Evolutionary conservation across 2,888 invertebrate species (phyloP).

Genomic region (Gari tellinella): DNA sequence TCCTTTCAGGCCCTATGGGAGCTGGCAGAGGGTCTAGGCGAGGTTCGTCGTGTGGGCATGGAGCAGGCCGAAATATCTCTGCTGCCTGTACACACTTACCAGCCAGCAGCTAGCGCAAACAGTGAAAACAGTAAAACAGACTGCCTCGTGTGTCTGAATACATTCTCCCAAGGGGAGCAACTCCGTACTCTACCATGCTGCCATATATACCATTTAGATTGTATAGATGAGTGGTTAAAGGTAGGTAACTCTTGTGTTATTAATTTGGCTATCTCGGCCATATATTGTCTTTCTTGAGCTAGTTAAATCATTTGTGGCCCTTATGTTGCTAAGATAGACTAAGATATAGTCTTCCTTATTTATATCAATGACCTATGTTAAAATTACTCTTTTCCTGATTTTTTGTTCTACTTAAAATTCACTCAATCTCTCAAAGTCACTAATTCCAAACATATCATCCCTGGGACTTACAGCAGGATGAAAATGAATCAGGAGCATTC

Average conservation of each 20-base stretch:
- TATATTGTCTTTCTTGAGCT: too few relatives aligned
- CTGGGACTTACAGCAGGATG: too few relatives aligned
- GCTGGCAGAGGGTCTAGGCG: conserved; percentile 71
- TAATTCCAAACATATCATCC: too few relatives aligned
- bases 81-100: conserved; percentile 60
- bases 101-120: conserved; percentile 22
- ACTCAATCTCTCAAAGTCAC: too few relatives aligned
- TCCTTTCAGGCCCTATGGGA: conserved; percentile 70
- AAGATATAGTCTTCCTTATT: too few relatives aligned
- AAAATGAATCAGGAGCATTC: too few relatives aligned
- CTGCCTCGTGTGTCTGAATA: conserved; percentile 71
- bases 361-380: too few relatives aligned
- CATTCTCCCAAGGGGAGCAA: conserved; percentile 65
- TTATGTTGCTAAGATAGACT: too few relatives aligned
- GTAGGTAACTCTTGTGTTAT: conserved; percentile 46
- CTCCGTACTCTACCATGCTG: conserved; percentile 67
- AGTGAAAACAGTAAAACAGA: conserved; percentile 44
- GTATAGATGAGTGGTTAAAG: conserved; percentile 73
- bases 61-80: conserved; percentile 56
- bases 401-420: too few relatives aligned
- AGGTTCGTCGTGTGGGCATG: conserved; percentile 68
- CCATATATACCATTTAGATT: conserved; percentile 70
- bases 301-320: too few relatives aligned
- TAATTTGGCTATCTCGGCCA: too few relatives aligned
- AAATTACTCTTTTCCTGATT: too few relatives aligned